These are phyloP conservation scores for Drosophila sturtevanti DNA, from an alignment of 1,140 invertebrate species.

Conservation along the genomic window DNA sequence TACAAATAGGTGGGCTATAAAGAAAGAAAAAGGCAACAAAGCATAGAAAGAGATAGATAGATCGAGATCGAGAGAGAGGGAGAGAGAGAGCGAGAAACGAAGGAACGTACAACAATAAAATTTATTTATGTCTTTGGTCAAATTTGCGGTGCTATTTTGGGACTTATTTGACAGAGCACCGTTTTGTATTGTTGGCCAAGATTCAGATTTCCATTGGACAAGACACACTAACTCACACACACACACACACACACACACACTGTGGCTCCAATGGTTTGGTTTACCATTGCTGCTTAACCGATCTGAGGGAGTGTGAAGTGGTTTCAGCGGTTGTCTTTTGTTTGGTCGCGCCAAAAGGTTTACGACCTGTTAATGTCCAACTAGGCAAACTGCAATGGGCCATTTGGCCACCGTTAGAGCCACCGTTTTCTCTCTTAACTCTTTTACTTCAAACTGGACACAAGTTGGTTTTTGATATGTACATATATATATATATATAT, in stretches of 20 bases:
- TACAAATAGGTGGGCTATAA: conserved; percentile 1
- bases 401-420: conserved; percentile 40
- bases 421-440: conserved; percentile 13
- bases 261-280: too few species aligned
- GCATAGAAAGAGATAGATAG: background rate
- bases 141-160: conserved; percentile 77
- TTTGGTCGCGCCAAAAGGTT: conserved; percentile 77
- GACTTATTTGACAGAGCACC: conserved; percentile 78
- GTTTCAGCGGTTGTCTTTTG: conserved; percentile 77
- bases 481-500: too few species aligned
- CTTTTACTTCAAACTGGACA: too few species aligned
- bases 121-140: conserved; percentile 80
- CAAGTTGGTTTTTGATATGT: too few species aligned
- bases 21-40: conserved; percentile 16
- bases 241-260: background rate
- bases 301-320: conserved; percentile 32
- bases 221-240: background rate
- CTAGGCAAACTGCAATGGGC: conserved; percentile 69
- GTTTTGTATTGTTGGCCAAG: conserved; percentile 61
- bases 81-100: conserved; percentile 7
- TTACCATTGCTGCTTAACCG: background rate
- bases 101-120: conserved; percentile 69
- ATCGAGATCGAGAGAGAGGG: conserved; percentile 9
- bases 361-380: conserved; percentile 80
- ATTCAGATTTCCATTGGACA: conserved; percentile 65